Conservation (phyloP, 2,113 vertebrate genomes). For the Piprites chloris region DNA sequence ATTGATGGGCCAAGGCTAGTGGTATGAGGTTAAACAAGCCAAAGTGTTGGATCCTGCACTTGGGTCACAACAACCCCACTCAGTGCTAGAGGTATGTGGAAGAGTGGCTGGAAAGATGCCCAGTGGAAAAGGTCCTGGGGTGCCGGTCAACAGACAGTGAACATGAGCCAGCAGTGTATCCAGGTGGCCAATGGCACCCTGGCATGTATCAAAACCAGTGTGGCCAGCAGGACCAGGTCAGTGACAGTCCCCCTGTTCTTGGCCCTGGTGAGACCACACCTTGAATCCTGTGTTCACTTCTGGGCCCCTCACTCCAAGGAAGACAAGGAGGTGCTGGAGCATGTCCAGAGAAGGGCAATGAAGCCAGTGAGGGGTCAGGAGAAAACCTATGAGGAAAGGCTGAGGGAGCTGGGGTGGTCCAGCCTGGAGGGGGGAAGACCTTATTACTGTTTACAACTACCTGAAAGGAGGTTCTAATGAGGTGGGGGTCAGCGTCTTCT, state of each 20-base stretch:
- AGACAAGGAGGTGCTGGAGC: background rate
- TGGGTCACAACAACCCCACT: background rate
- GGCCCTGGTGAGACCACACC: background rate
- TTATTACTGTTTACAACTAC: rapidly evolving
- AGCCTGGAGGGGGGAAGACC: background rate
- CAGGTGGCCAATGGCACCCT: background rate
- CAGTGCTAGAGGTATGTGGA: background rate
- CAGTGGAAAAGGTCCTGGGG: background rate
- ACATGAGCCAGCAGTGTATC: background rate
- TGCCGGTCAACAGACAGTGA: background rate
- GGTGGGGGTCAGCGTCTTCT: background rate
- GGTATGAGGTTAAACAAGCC: background rate
- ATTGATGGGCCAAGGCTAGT: rapidly evolving
- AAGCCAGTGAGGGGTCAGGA: background rate
- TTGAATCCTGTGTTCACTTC: rapidly evolving
- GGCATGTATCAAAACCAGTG: background rate
- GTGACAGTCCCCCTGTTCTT: rapidly evolving
- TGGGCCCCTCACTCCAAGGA: background rate
- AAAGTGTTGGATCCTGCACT: background rate
- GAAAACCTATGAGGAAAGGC: rapidly evolving
- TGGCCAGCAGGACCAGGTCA: background rate
- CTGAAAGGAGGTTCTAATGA: background rate
- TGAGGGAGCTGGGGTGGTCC: background rate
- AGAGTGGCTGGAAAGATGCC: background rate
- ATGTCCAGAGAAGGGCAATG: background rate